These are phyloP conservation scores for Chymomyza procnemis DNA, from an alignment of 2,888 invertebrate species.

Conservation along the genomic window DNA sequence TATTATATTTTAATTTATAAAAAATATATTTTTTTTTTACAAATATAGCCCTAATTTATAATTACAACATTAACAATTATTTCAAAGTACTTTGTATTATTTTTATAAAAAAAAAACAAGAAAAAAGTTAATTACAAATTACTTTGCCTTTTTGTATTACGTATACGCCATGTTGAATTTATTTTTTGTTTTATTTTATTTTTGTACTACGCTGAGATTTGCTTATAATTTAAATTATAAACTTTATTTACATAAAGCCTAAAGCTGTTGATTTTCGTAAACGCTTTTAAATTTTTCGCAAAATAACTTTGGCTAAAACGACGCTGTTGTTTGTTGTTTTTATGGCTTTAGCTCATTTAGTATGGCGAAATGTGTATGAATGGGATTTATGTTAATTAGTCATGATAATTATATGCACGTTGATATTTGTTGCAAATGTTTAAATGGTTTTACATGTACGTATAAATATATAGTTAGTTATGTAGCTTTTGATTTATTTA, in stretches of 20 bases:
- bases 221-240: neutral
- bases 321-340: neutral
- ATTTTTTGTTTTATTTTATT: neutral
- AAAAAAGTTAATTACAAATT: neutral
- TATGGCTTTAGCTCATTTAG: conserved; percentile 4
- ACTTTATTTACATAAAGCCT: neutral
- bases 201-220: neutral
- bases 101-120: neutral
- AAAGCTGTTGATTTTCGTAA: neutral
- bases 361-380: conserved; percentile 1
- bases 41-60: neutral
- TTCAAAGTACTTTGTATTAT: neutral
- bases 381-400: conserved; percentile 4
- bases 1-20: too few relatives aligned
- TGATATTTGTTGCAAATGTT: neutral
- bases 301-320: neutral
- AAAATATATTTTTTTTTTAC: neutral
- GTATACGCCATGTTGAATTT: neutral
- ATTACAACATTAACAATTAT: neutral
- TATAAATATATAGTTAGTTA: too few relatives aligned
- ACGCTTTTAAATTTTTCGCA: neutral
- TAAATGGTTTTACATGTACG: neutral
- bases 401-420: neutral
- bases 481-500: neutral
- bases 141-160: neutral